Evolutionary conservation across 1,140 invertebrate genomes (phyloP), one percentile per base, ranked within the genome.

Genomic region (Idris sp.): DNA sequence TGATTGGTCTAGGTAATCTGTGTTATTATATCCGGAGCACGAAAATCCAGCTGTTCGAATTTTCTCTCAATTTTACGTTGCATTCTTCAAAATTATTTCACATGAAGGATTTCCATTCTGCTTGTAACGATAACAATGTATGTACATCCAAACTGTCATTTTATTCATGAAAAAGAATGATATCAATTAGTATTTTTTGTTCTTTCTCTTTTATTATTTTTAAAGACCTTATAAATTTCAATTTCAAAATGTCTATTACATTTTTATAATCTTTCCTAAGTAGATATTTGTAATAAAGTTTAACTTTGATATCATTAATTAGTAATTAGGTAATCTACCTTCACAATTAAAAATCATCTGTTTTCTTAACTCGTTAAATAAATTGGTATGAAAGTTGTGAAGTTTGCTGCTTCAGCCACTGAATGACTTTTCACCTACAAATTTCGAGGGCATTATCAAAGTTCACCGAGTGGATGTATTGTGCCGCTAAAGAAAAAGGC

Each of bases 1-100:
- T 53, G 46, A 46, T 54, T 53, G 46, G 54, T 54, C 56, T 61
- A 48, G 15, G 48, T 71, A 71, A 71, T 71, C 46, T 62, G 41
- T 11, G 40, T 41, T 31, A 69, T 69, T 61, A 69, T 53, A 69
- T 38, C 48, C 48, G 18, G 11, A 61, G 54, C 54, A 54, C 65
- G 65, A 69, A 69, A 59, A 53, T 69, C 54, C 54, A 44, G 19
- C 38, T 43, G 36, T 19, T 13, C 51, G 30, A 58, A 58, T 68
- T 68, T 49, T 28, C 44, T 11, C 15, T 28, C 43, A 68, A 67
- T 56, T 67, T 59, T 68, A 51, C 19, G 28, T 44, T 41, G 15
- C 36, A 53, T 69, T 69, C 65, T 59, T 59, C 15, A 26, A 28
- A 48, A 43, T 49, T 51, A 69, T 51, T 43, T 36, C 46, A 10